Evolutionary conservation across 2,888 invertebrate species (phyloP), one percentile per base, ranked within the genome.

Genomic region (Caenorhabditis panamensis): DNA sequence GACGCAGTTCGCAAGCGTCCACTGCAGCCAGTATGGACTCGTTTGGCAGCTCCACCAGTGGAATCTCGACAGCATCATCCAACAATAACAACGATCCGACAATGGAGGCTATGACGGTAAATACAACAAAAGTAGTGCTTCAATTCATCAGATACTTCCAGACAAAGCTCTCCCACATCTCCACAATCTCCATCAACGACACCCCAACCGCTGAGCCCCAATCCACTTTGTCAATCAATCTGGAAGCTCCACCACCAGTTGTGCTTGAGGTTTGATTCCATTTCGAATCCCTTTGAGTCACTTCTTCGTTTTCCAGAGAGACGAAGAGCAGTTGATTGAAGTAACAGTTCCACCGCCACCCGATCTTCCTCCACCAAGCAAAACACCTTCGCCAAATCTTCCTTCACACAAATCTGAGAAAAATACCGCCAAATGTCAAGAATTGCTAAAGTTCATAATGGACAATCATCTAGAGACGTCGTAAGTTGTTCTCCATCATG

Each of bases 21-120:
- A 89, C 88, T 8, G 85, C 85, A 4, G 87, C 85, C 11, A 88
- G 87, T 1, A 82, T 85, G 11, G 90, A 90, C 28, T 89, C 89
- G 0, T 90, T 90, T 54, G 88, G 88, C 8, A 90, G 90, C 28
- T 89, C 89, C 13, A 89, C 90, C 0, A 90, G 90, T 1, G 90
- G 90, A 36, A 89, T 90, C 18, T 88, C 87, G 18, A 85, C 88
- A 16, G 81, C 86, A 4, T 85, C 88, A 0, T 73, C 75, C 2
- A 85, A 86, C 26, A 82, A 66, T 47, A 58, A 72, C 28, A 64
- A 73, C 59, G 79, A 81, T 41, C 62, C 71, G 24, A 77, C 44
- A 2, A 76, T 82, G 54, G 79, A 80, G 24, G 61, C 64, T 2
- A 51, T 73, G 56, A 49, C 73, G 24, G 66, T 66, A 24, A 69